Percentiles rank a stretch among this genome's conserved stretches.
Conservation (phyloP, 2,113 vertebrate genomes). For the Microcebus ravelobensis region DNA sequence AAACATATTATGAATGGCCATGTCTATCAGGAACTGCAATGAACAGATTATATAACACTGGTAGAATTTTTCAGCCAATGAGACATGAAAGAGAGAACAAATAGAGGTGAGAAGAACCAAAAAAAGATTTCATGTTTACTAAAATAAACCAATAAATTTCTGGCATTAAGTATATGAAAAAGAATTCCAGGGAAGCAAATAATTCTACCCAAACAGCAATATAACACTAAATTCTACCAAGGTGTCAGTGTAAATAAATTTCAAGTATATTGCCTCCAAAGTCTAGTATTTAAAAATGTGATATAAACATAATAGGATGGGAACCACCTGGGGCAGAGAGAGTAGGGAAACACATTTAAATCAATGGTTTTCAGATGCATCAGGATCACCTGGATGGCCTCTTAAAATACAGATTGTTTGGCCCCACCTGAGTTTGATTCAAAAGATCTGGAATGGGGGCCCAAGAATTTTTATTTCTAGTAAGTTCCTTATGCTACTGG, state of each 20-base stretch:
- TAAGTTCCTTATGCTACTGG: not conserved
- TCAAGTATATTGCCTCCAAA: conserved; percentile 15
- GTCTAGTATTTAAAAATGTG: conserved; percentile 51
- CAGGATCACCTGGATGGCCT: not conserved
- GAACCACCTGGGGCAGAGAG: not conserved
- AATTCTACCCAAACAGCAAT: not conserved
- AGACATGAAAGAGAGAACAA: not conserved
- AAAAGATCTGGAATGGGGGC: not conserved
- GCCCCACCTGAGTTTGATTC: not conserved
- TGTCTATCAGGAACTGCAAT: not conserved
- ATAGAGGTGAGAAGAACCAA: not conserved
- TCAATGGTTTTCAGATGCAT: not conserved
- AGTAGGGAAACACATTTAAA: not conserved
- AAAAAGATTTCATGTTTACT: conserved; percentile 14
- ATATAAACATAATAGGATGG: conserved; percentile 12
- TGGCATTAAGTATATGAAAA: not conserved
- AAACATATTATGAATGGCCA: not conserved
- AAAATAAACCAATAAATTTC: conserved; percentile 34
- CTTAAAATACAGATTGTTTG: not conserved
- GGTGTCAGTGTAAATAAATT: not conserved
- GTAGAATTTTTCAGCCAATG: conserved; percentile 29
- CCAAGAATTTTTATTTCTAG: not conserved
- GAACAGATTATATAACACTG: not conserved
- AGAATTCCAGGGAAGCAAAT: not conserved
- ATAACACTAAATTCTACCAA: not conserved